These are phyloP conservation scores for Barbus barbus DNA, from an alignment of 2,113 vertebrate genomes.

Conservation along the genomic window DNA sequence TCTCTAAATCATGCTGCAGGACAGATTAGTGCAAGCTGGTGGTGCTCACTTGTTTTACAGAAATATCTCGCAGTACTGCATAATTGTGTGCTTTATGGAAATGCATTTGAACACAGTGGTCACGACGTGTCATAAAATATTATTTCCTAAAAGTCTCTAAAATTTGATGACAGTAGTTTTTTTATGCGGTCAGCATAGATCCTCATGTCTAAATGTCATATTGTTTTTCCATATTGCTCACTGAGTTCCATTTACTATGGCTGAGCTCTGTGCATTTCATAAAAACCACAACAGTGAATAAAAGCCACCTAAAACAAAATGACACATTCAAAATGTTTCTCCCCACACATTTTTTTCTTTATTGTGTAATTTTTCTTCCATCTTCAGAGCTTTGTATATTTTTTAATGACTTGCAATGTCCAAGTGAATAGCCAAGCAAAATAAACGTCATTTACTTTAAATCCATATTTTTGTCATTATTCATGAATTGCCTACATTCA, in stretches of 20 bases:
- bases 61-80: neutral
- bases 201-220: neutral
- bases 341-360: neutral
- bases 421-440: neutral
- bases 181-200: neutral
- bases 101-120: neutral
- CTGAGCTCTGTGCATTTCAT: conserved; percentile 50
- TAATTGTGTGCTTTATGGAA: neutral
- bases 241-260: conserved; percentile 54
- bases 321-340: neutral
- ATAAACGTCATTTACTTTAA: neutral
- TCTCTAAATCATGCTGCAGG: neutral
- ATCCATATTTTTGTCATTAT: neutral
- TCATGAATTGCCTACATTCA: neutral
- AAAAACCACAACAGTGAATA: conserved; percentile 31
- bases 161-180: neutral
- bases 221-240: conserved; percentile 51
- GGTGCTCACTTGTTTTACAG: neutral
- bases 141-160: neutral
- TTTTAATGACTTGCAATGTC: neutral
- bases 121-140: neutral
- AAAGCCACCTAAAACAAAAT: neutral
- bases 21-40: neutral
- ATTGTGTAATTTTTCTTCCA: neutral
- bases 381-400: no score